Evolutionary conservation across 2,888 invertebrate genomes (phyloP).

Genomic region (Schizotus pectinicornis): DNA sequence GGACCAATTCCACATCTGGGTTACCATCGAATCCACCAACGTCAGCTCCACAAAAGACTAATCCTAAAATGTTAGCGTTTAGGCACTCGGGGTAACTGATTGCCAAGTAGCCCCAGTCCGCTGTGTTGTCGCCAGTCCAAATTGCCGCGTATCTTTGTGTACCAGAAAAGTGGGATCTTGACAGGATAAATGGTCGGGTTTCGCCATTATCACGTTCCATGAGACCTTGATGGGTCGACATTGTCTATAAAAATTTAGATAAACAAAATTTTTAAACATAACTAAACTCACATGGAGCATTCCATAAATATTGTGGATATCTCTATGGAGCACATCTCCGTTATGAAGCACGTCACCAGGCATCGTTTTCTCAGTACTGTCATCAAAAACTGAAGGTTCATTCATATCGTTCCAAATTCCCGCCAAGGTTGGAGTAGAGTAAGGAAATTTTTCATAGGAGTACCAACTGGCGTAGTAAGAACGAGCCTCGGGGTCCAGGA

Average conservation of each 20-base stretch:
- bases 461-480: slow-evolving; percentile 59
- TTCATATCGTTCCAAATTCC: slow-evolving; percentile 99
- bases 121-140: slow-evolving; percentile 98
- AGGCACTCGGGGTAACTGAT: slow-evolving; percentile 90
- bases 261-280: slow-evolving; percentile 38
- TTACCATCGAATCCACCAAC: slow-evolving; percentile 96
- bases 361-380: slow-evolving; percentile 81
- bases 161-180: slow-evolving; percentile 89
- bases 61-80: slow-evolving; percentile 72
- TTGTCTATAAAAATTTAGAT: slow-evolving; percentile 56
- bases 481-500: slow-evolving; percentile 33
- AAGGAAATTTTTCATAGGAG: slow-evolving; percentile 68
- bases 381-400: slow-evolving; percentile 95
- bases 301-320: slow-evolving; percentile 94
- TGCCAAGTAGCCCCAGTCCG: slow-evolving; percentile 89
- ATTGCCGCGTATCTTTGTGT: slow-evolving; percentile 88
- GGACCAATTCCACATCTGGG: slow-evolving; percentile 87
- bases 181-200: slow-evolving; percentile 87
- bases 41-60: slow-evolving; percentile 93
- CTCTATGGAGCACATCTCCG: slow-evolving; percentile 79
- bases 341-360: slow-evolving; percentile 88
- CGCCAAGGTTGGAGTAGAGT: slow-evolving; percentile 75
- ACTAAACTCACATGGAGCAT: slow-evolving; percentile 58
- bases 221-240: slow-evolving; percentile 68
- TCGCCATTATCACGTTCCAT: slow-evolving; percentile 66